A percentile compares a stretch with the other conserved stretches of the same genome.
Evolutionary conservation across 2,888 invertebrate genomes (phyloP).

Genomic region (Pyrocoelia pectoralis): DNA sequence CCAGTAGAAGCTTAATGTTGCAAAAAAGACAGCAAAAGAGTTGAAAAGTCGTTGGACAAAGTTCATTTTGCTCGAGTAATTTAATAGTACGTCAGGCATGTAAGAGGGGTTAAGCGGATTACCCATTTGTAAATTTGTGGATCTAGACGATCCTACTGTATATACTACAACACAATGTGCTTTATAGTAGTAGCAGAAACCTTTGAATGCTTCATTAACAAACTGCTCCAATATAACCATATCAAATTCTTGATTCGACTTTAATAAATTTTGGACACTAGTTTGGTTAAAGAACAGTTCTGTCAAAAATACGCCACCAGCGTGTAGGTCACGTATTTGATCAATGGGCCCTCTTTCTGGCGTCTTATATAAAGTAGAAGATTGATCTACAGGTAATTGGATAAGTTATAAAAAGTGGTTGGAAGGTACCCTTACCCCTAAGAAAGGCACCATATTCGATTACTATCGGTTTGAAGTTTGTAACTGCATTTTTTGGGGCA

Average conservation of each 20-base stretch:
- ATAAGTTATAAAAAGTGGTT: not conserved
- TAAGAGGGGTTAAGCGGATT: slow-evolving; percentile 61
- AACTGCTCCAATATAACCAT: slow-evolving; percentile 61
- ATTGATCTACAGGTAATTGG: not conserved
- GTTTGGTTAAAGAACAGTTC: slow-evolving; percentile 41
- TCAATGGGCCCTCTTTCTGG: not conserved
- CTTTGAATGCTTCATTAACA: slow-evolving; percentile 60
- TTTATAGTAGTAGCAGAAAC: slow-evolving; percentile 54
- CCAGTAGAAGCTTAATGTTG: slow-evolving; percentile 35
- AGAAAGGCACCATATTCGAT: not conserved
- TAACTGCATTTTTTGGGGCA: too few relatives aligned
- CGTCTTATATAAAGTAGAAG: not conserved
- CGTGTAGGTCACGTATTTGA: not conserved
- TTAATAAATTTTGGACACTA: slow-evolving; percentile 47
- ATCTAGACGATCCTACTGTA: slow-evolving; percentile 59
- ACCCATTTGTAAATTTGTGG: slow-evolving; percentile 62
- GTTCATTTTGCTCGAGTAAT: slow-evolving; percentile 59
- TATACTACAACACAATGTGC: slow-evolving; percentile 57
- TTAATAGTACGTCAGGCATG: slow-evolving; percentile 60
- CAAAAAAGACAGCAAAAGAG: slow-evolving; percentile 47
- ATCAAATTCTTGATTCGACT: slow-evolving; percentile 56
- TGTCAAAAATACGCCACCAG: slow-evolving; percentile 20
- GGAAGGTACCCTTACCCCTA: not conserved
- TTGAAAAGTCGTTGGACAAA: slow-evolving; percentile 66
- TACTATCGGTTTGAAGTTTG: not conserved